These are phyloP conservation scores for Tortrix viridana DNA, from an alignment of 2,888 invertebrate species.

Conservation along the genomic window DNA sequence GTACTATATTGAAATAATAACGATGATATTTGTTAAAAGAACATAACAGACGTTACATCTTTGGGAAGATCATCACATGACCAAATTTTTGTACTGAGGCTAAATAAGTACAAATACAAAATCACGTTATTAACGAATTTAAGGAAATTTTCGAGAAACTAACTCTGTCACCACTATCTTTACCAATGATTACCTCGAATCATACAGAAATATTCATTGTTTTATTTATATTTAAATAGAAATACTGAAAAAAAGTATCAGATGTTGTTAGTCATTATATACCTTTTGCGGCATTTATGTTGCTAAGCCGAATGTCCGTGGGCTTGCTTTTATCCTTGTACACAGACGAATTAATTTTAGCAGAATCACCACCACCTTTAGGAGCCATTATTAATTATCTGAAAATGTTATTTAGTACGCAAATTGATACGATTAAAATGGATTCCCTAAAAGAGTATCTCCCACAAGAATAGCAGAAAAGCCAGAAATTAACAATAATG, in stretches of 20 bases:
- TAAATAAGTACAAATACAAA: not conserved
- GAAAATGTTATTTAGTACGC: conserved; percentile 15
- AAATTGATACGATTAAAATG: conserved; percentile 23
- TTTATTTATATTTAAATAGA: conserved; percentile 8
- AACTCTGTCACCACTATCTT: not conserved
- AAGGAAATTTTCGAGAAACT: not conserved
- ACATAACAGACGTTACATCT: too few relatives aligned
- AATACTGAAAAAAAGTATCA: conserved; percentile 44
- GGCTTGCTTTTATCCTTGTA: conserved; percentile 98
- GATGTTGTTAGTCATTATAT: conserved; percentile 55
- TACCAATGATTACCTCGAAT: not conserved
- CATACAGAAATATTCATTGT: conserved; percentile 1
- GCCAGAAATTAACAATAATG: conserved; percentile 1
- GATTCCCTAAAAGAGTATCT: conserved; percentile 22
- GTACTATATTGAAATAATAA: too few relatives aligned
- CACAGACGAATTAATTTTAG: conserved; percentile 81
- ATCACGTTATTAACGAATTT: not conserved
- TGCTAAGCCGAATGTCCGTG: conserved; percentile 95
- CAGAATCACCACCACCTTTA: conserved; percentile 78
- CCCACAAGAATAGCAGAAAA: conserved; percentile 6
- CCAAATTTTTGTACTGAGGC: not conserved
- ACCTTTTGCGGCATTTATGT: conserved; percentile 99
- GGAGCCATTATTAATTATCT: conserved; percentile 65
- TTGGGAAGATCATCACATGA: conserved; percentile 14
- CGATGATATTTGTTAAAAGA: too few relatives aligned